These are phyloP conservation scores for Prunella fulvescens DNA, from an alignment of 2,113 vertebrate genomes.

Conservation along the genomic window DNA sequence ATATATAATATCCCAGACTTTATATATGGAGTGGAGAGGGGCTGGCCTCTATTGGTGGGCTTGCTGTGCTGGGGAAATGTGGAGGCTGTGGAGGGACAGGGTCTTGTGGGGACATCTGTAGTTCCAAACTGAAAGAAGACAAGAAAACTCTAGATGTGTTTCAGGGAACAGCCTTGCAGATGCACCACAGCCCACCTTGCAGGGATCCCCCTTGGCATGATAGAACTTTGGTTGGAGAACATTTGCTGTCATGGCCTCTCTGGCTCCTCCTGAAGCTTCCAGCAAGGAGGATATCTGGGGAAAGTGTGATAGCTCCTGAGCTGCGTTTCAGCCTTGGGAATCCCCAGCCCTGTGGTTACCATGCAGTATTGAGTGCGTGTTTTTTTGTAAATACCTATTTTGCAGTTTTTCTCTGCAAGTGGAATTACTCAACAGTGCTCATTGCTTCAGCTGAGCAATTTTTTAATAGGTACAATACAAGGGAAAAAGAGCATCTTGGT, in stretches of 20 bases:
- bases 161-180: background rate
- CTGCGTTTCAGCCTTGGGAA: background rate
- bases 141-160: background rate
- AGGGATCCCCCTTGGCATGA: background rate
- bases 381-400: background rate
- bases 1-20: background rate
- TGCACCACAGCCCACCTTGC: background rate
- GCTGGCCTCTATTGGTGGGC: background rate
- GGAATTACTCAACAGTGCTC: background rate
- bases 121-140: background rate
- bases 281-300: background rate
- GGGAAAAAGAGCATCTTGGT: background rate
- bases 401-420: background rate
- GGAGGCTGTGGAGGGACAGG: background rate
- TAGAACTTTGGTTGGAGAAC: too few relatives aligned
- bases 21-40: background rate
- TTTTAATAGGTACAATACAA: background rate
- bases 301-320: background rate
- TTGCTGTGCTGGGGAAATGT: background rate
- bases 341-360: background rate
- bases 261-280: background rate
- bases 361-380: background rate
- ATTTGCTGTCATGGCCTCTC: background rate
- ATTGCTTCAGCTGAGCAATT: background rate
- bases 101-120: background rate